Base-by-base conservation (phyloP, 2,113 vertebrate species). In the Ariopsis seemanni region DNA sequence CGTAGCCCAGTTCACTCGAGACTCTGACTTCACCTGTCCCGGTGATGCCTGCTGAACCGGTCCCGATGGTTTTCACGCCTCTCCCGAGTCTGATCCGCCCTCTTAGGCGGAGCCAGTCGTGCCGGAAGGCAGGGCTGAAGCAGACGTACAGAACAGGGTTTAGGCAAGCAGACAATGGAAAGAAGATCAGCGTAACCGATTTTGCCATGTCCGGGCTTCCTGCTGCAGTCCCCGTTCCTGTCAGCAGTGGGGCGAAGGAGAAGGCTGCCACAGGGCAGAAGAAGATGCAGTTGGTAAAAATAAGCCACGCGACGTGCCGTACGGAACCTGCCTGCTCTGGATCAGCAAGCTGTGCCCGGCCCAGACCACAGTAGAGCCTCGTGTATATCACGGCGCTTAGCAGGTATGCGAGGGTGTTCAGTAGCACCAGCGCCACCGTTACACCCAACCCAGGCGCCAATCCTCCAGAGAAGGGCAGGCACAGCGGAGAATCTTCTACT, bases 201-300 rank as follows among this genome's bases (percentile, higher is more conserved):
- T 99, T 99, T 93, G 97, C 97, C 71, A 99, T 98, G 89, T 99
- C 98, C 0, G 97, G 97, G 90, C 97, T 97, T 72, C 98, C 97
- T 0, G 96, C 96, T 0, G 92, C 89, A 0, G 90, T 91, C 20
- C 93, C 94, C 62, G 96, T 93, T 0, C 96, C 96, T 0, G 97
- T 97, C 92, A 99, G 94, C 86, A 99, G 84, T 0, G 98, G 97
- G 0, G 97, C 97, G 27, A 99, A 99, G 0, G 98, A 99, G 93
- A 99, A 99, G 20, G 98, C 98, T 0, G 98, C 98, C 63, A 99
- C 97, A 0, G 98, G 98, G 92, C 98, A 99, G 95, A 99, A 99
- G 86, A 99, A 98, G 92, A 99, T 97, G 94, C 98, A 99, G 91
- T 99, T 99, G 55, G 97, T 99, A 93, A 99, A 99, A 92, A 99